These are phyloP conservation scores for Leucophenga montana DNA, from an alignment of 2,888 invertebrate genomes.

Conservation along the genomic window DNA sequence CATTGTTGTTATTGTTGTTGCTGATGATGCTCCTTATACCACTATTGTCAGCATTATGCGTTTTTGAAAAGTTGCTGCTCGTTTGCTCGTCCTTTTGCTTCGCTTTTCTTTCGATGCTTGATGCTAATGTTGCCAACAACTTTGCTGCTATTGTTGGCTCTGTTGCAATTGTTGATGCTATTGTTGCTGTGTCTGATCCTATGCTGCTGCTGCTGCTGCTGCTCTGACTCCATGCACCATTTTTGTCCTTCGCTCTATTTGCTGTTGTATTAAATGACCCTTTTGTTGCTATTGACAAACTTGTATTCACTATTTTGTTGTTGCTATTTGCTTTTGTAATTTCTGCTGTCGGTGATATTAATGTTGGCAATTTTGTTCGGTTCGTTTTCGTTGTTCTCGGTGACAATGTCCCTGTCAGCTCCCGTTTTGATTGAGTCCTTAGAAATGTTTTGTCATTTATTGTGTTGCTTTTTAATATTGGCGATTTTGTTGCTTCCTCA, in stretches of 20 bases:
- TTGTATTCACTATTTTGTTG: conserved; percentile 34
- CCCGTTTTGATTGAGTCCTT: conserved; percentile 61
- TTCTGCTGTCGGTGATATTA: conserved; percentile 53
- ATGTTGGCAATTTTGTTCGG: conserved; percentile 52
- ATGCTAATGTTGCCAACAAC: conserved; percentile 23
- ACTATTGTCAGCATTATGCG: conserved; percentile 25
- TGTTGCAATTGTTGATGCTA: conserved; percentile 25
- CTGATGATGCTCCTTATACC: neutral
- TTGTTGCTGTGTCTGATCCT: conserved; percentile 36
- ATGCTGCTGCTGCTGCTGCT: conserved; percentile 26
- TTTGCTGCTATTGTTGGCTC: conserved; percentile 24
- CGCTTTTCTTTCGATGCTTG: neutral
- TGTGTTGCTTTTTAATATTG: conserved; percentile 59
- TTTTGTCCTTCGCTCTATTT: conserved; percentile 1
- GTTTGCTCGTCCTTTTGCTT: conserved; percentile 17
- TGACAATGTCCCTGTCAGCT: conserved; percentile 39
- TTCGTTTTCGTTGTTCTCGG: conserved; percentile 37
- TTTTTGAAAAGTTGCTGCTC: conserved; percentile 2
- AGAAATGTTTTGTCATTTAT: conserved; percentile 63
- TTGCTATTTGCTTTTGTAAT: conserved; percentile 44
- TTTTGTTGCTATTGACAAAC: conserved; percentile 35
- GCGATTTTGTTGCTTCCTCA: conserved; percentile 35
- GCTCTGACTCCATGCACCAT: no score
- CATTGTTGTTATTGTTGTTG: conserved; percentile 27
- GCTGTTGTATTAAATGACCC: conserved; percentile 36